Evolutionary conservation across 37 sponge, comb jelly and placozoan species (phyloP).

Genomic region (Bolinopsis microptera): DNA sequence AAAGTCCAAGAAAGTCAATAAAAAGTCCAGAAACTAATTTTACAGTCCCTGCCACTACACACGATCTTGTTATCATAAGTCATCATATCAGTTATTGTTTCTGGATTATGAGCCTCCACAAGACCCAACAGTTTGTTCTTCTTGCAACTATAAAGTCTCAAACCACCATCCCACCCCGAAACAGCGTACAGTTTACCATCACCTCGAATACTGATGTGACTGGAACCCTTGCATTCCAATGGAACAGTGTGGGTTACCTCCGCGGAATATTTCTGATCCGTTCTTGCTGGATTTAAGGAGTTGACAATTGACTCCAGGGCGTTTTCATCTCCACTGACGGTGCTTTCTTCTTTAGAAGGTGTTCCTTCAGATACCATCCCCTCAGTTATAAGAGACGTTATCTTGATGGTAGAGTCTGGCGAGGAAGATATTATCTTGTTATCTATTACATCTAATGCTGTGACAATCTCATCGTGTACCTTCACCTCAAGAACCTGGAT

Average conservation of each 20-base stretch:
- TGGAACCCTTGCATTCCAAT: background rate
- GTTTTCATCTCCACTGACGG: no score
- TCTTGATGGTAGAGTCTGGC: constrained; percentile 34
- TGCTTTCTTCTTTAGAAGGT: no score
- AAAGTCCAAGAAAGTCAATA: no score
- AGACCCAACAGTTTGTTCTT: constrained; percentile 37
- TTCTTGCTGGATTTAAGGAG: background rate
- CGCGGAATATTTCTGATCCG: background rate
- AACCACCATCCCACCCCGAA: constrained; percentile 52
- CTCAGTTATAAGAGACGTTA: background rate
- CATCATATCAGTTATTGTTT: constrained; percentile 16
- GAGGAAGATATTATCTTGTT: background rate
- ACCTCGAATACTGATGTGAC: background rate
- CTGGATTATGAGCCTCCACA: constrained; percentile 56
- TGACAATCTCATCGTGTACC: constrained; percentile 39
- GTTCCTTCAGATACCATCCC: background rate
- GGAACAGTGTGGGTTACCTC: background rate
- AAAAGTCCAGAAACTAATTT: constrained; percentile 49
- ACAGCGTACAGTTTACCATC: constrained; percentile 45
- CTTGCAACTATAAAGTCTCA: background rate
- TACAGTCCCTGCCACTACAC: constrained; percentile 23
- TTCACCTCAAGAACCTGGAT: background rate
- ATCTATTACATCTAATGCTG: background rate
- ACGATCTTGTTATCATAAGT: background rate
- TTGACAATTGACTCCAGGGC: background rate